Conservation (phyloP, 2,797 vertebrate species). For the Sebastes ruberrimus region DNA sequence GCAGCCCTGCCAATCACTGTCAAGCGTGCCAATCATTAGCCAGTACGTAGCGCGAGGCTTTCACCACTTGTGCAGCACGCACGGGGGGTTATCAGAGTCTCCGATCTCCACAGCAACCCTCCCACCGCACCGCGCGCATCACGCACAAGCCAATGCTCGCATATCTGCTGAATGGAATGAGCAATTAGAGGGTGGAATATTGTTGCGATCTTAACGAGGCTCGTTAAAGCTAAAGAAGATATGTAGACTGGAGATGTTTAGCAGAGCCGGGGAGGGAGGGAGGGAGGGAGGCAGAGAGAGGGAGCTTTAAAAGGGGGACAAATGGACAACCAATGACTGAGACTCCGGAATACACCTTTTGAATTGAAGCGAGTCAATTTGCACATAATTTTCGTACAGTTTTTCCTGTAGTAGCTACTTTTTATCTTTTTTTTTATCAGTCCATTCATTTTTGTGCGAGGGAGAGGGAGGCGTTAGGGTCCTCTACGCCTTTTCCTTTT, state of each 20-base stretch:
- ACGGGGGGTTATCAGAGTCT: conserved; percentile 86
- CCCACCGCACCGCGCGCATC: conserved; percentile 88
- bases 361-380: conserved; percentile 85
- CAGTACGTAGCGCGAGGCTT: conserved; percentile 96
- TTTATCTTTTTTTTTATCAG: conserved; percentile 77
- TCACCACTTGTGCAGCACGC: conserved; percentile 92
- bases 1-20: conserved; percentile 99
- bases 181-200: conserved; percentile 94
- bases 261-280: conserved; percentile 66
- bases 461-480: conserved; percentile 69
- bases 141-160: conserved; percentile 87
- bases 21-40: conserved; percentile 99
- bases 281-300: conserved; percentile 61
- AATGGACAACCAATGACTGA: conserved; percentile 80
- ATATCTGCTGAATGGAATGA: conserved; percentile 94
- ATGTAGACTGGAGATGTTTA: conserved; percentile 83
- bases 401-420: conserved; percentile 63
- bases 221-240: conserved; percentile 90
- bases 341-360: conserved; percentile 75
- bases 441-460: conserved; percentile 77
- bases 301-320: conserved; percentile 81
- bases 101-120: conserved; percentile 85
- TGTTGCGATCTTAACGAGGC: conserved; percentile 92
- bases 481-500: neutral
- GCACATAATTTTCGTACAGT: conserved; percentile 83